Percentiles rank a stretch among this genome's conserved stretches.
These are phyloP conservation scores for Trichoplusia ni DNA, from an alignment of 1,140 invertebrate species.

Conservation along the genomic window DNA sequence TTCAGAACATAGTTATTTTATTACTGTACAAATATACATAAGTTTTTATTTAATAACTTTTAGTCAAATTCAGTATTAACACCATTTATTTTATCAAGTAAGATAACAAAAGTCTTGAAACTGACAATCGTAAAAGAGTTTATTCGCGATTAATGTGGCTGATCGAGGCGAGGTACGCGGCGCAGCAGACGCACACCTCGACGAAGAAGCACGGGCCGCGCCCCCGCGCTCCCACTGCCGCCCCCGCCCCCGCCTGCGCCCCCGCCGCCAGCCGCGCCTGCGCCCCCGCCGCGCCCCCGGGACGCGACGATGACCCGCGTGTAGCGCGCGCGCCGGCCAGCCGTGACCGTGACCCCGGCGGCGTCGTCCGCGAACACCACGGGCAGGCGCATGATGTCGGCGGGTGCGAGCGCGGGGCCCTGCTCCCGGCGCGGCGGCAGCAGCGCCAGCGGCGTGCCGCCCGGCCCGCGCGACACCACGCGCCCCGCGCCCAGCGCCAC, in stretches of 20 bases:
- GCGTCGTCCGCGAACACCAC: slow-evolving; percentile 52
- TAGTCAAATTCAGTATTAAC: no score
- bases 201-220: slow-evolving; percentile 34
- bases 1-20: no score
- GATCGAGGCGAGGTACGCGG: slow-evolving; percentile 5
- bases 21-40: no score
- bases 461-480: slow-evolving; percentile 55
- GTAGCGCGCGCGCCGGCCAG: slow-evolving; percentile 5
- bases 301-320: slow-evolving; percentile 44
- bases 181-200: slow-evolving; percentile 32
- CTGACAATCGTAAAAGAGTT: background rate
- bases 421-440: slow-evolving; percentile 29
- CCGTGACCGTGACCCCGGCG: slow-evolving; percentile 75
- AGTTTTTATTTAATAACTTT: no score
- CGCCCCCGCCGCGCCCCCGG: slow-evolving; percentile 29
- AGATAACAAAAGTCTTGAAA: background rate
- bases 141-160: background rate
- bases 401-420: slow-evolving; percentile 39
- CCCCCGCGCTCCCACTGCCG: background rate
- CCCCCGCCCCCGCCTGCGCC: background rate
- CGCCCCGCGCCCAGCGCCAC: slow-evolving; percentile 33
- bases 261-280: background rate
- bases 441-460: slow-evolving; percentile 51
- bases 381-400: slow-evolving; percentile 67
- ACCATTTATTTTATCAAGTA: background rate